Conservation (phyloP, 2,797 vertebrate species). For the Falco novaeseelandiae region DNA sequence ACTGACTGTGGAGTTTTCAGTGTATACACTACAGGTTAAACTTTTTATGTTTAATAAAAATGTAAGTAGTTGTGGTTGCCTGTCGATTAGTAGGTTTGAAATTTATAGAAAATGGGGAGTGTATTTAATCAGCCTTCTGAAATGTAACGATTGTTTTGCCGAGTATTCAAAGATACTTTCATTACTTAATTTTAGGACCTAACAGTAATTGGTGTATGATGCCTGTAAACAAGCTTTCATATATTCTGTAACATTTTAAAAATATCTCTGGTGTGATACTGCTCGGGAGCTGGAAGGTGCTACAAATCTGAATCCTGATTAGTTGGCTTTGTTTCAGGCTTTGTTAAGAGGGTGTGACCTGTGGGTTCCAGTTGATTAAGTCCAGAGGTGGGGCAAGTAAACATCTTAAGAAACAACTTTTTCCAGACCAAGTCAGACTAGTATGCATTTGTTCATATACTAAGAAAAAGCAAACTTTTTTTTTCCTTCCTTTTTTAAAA, state of each 20-base stretch:
- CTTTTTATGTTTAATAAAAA: background rate
- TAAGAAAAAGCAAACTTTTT: background rate
- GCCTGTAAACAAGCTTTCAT: background rate
- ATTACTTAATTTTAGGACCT: background rate
- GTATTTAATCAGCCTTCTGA: background rate
- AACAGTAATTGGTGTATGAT: background rate
- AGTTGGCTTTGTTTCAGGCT: background rate
- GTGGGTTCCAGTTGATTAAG: conserved; percentile 1
- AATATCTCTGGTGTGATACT: background rate
- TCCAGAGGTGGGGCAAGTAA: background rate
- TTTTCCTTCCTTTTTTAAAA: background rate
- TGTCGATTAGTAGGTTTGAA: background rate
- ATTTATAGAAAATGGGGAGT: background rate
- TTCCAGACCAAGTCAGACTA: background rate
- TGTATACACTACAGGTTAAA: background rate
- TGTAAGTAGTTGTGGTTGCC: background rate
- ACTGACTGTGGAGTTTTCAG: background rate
- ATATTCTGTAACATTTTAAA: background rate
- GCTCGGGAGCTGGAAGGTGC: background rate
- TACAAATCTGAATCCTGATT: background rate
- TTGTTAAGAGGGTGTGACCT: background rate
- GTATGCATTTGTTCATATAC: background rate
- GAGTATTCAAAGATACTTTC: background rate
- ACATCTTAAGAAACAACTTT: background rate
- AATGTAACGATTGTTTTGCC: background rate